phyloP scores from a whole-genome alignment of 2,113 vertebrate species.

The Diphyllodes magnificus region DNA sequence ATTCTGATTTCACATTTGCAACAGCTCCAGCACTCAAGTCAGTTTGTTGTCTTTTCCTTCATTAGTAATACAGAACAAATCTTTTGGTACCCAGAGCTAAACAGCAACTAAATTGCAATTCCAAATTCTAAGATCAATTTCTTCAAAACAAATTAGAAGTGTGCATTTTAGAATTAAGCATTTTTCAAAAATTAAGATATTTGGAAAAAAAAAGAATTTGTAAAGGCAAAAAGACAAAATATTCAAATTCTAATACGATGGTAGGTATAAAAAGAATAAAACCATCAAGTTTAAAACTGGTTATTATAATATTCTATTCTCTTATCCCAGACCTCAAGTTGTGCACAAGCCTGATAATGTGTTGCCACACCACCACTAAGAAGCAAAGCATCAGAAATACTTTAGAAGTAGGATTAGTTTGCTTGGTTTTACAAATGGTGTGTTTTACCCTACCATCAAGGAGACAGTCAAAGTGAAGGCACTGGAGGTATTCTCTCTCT shows the following conservation, averaged over 20 bases:
- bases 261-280: background rate
- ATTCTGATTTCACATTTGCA: background rate
- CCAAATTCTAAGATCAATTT: background rate
- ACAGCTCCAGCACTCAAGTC: background rate
- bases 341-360: background rate
- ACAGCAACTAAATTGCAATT: background rate
- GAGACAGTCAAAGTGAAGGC: constrained; percentile 96
- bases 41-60: background rate
- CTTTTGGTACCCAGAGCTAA: background rate
- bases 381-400: background rate
- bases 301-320: background rate
- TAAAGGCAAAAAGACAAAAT: background rate
- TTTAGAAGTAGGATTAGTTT: background rate
- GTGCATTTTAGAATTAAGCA: background rate
- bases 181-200: background rate
- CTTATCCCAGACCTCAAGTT: background rate
- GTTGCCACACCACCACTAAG: background rate
- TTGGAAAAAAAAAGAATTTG: background rate
- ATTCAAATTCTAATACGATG: background rate
- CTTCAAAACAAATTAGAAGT: background rate
- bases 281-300: background rate
- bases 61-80: background rate
- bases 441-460: constrained; percentile 84
- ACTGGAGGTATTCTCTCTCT: constrained; percentile 93
- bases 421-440: background rate